Percentiles rank a stretch among this genome's conserved stretches.
phyloP scores from a whole-genome alignment of 2,113 vertebrate species.

The Pomatostomus ruficeps region DNA sequence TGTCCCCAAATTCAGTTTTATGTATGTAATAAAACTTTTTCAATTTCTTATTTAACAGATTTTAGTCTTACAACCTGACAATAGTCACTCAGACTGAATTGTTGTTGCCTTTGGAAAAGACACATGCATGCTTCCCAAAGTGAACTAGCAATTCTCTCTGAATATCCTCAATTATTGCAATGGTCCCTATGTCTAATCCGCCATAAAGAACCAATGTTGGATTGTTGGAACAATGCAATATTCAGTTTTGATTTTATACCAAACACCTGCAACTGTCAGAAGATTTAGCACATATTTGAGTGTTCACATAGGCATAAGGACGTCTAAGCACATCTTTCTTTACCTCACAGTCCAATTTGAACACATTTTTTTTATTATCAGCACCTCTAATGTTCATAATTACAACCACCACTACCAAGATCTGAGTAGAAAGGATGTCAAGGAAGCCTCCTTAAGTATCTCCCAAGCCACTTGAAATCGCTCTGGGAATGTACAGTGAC shows the following conservation, averaged over 20 bases:
- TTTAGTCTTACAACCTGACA: neutral
- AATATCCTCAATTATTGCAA: neutral
- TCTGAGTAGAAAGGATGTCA: neutral
- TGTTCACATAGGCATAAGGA: neutral
- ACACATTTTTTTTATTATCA: neutral
- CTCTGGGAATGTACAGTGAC: neutral
- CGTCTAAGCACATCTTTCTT: neutral
- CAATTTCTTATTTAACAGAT: neutral
- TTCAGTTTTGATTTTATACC: neutral
- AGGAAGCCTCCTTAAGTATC: neutral
- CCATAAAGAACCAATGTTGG: neutral
- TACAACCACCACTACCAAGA: neutral
- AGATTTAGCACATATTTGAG: fast-evolving
- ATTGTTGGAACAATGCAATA: neutral
- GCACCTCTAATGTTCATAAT: neutral
- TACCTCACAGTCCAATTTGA: neutral
- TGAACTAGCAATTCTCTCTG: neutral
- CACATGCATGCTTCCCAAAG: neutral
- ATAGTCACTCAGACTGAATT: neutral
- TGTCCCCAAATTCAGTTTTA: neutral
- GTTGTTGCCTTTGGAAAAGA: neutral
- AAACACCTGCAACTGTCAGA: neutral
- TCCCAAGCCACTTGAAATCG: neutral
- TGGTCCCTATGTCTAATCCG: neutral
- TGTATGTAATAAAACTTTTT: neutral